Evolutionary conservation across 2,113 vertebrate genomes (phyloP), one percentile per base, ranked within the genome.

Genomic region (Laterallus jamaicensis): DNA sequence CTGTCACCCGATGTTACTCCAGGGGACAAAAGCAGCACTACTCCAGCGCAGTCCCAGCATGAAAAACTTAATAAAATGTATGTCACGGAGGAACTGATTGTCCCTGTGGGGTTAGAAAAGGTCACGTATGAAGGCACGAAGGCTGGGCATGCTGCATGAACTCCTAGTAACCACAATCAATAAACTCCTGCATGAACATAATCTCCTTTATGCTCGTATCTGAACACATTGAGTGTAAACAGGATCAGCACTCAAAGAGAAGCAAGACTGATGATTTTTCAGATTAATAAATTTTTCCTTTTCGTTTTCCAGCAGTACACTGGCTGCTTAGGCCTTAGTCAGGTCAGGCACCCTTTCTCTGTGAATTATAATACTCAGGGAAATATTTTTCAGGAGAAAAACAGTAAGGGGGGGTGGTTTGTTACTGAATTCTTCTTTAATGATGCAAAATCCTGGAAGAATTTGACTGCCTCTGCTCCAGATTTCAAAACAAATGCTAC

Each of bases 1-100:
- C 52, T 68, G 64, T 64, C 93, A 77, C 68, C 82, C 88, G 64
- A 75, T 93, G 85, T 12, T 39, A 74, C 60, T 88, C 68, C 2
- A 3, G 58, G 63, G n/a, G 29, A 64, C 39, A 96, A 90, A 92
- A 83, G 24, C 50, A 70, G 42, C 26, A 26, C 40, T 91, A 84
- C 80, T 92, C 86, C 64, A 67, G 6, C 49, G 26, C 71, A 75
- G 39, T 60, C 82, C 66, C 88, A 92, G 71, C 71, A 92, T 40
- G 64, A 83, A 95, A 70, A 96, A 64, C 71, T 93, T 94, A 88
- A 93, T 77, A 90, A 95, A 93, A 82, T 83, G 26, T 55, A 81
- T 86, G 82, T 86, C 90, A 92, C 76, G 52, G 68, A 90, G 79
- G 96, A 90, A 88, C 39, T 52, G 70, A 90, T 88, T 93, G 71